phyloP scores from a whole-genome alignment of 2,888 invertebrate species.

The Ornithoptera priamus region DNA sequence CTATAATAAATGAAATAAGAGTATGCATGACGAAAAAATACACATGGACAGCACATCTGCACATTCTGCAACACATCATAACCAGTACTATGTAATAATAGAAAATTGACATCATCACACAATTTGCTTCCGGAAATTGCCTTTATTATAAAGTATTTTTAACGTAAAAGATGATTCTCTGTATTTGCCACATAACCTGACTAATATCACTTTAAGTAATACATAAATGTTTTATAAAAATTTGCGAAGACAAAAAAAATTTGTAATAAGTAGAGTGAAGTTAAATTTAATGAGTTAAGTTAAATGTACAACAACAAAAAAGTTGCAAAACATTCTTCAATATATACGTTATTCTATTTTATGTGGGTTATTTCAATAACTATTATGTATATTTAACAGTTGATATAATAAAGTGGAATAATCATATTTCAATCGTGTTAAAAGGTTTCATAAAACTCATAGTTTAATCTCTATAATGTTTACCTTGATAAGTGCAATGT shows the following conservation, averaged over 20 bases:
- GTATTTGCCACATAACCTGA: not conserved
- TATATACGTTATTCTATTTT: no score
- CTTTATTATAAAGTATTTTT: slow-evolving; percentile 9
- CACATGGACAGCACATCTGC: no score
- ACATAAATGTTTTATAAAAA: not conserved
- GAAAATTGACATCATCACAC: slow-evolving; percentile 62
- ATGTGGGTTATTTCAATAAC: no score
- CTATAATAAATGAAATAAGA: no score
- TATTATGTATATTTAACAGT: not conserved
- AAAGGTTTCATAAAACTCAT: not conserved
- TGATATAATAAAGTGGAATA: no score
- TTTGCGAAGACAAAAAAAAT: not conserved
- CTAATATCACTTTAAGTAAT: not conserved
- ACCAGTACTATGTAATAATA: slow-evolving; percentile 47
- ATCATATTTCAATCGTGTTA: not conserved
- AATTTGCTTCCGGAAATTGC: slow-evolving; percentile 19
- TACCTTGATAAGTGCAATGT: not conserved
- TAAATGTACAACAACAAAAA: no score
- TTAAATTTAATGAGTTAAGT: no score
- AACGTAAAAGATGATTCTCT: not conserved
- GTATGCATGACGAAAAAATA: no score
- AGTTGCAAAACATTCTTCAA: no score
- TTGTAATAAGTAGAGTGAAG: no score
- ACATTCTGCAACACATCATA: no score
- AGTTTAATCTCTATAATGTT: not conserved